Percentiles rank a stretch among this genome's conserved stretches.
These are phyloP conservation scores for Gadopsis marmoratus DNA, from an alignment of 2,797 vertebrate species.

Conservation along the genomic window DNA sequence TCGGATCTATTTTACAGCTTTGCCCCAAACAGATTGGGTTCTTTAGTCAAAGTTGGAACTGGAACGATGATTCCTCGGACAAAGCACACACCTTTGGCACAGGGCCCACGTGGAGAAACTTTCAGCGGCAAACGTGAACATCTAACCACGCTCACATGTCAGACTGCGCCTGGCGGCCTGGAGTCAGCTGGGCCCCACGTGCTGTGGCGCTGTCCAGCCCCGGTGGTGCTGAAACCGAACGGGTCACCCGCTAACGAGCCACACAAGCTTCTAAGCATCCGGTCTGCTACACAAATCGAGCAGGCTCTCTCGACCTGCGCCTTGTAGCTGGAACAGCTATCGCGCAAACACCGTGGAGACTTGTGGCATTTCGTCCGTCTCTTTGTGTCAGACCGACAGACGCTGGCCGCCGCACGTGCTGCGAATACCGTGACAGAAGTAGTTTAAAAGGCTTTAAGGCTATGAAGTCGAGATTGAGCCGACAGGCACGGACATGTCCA, in stretches of 20 bases:
- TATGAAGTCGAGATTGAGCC: neutral
- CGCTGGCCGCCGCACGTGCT: conserved; percentile 22
- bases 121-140: neutral
- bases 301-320: neutral
- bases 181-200: conserved; percentile 34
- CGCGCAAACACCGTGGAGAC: conserved; percentile 40
- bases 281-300: neutral
- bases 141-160: conserved; percentile 9
- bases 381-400: conserved; percentile 50
- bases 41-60: neutral
- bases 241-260: neutral
- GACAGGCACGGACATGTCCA: conserved; percentile 14
- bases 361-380: conserved; percentile 40
- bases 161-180: conserved; percentile 2
- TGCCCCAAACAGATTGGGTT: neutral
- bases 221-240: conserved; percentile 72
- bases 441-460: conserved; percentile 1
- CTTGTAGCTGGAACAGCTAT: neutral
- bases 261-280: neutral
- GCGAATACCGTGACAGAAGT: conserved; percentile 5
- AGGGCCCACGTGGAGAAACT: neutral
- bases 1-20: neutral
- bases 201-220: conserved; percentile 66
- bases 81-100: neutral
- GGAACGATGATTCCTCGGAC: neutral